Evolutionary conservation across 1,140 invertebrate genomes (phyloP).

Genomic region (Oryctes rhinoceros): DNA sequence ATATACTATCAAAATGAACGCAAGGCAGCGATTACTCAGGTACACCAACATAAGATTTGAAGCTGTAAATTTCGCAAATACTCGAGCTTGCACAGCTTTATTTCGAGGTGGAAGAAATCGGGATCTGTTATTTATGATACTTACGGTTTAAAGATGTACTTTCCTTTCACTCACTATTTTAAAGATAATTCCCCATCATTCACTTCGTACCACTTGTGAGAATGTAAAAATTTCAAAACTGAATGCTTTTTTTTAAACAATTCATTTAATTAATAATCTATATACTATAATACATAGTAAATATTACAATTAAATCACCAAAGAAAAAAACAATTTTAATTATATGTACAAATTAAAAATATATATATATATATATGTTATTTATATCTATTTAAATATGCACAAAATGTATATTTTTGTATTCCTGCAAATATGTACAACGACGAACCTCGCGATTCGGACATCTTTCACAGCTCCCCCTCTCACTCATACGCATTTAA

Average conservation of each 20-base stretch:
- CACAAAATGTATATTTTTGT: conserved; percentile 37
- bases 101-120: too few species aligned
- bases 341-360: conserved; percentile 24
- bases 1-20: too few species aligned
- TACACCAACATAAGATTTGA: too few species aligned
- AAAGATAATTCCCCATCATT: too few species aligned
- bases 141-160: too few species aligned
- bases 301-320: conserved; percentile 33
- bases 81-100: too few species aligned
- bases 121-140: too few species aligned
- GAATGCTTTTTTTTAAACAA: conserved; percentile 23
- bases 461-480: conserved; percentile 18
- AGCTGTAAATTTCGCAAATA: too few species aligned
- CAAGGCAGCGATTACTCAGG: too few species aligned
- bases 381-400: conserved; percentile 38
- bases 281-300: conserved; percentile 42
- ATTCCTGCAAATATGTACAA: conserved; percentile 39
- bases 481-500: not conserved
- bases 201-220: not conserved
- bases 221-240: too few species aligned
- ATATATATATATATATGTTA: conserved; percentile 20
- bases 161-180: too few species aligned
- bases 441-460: not conserved
- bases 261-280: conserved; percentile 42
- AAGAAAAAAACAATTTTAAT: conserved; percentile 20